A percentile compares a stretch with the other conserved stretches of the same genome.
phyloP scores from a whole-genome alignment of 1,140 invertebrate genomes.

The Drosophila sechellia region DNA sequence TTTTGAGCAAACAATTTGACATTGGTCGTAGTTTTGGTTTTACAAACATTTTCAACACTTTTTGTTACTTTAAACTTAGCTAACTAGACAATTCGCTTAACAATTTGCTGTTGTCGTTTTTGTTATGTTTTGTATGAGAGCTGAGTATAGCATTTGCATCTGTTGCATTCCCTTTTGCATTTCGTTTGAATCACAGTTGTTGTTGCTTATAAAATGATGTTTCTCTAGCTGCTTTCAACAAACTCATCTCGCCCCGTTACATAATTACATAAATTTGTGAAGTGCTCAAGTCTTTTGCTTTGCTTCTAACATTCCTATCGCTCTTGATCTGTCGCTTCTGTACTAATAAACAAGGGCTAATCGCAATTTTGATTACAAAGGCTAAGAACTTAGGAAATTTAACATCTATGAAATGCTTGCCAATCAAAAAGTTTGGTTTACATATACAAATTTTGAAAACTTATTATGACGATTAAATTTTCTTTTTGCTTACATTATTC shows the following conservation, averaged over 20 bases:
- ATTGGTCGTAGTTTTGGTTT: conserved; percentile 71
- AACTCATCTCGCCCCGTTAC: conserved; percentile 42
- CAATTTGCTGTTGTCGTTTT: conserved; percentile 63
- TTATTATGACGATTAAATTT: conserved; percentile 52
- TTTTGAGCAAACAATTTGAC: conserved; percentile 74
- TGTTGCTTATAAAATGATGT: conserved; percentile 83
- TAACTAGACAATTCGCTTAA: conserved; percentile 81
- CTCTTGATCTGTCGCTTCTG: conserved; percentile 18
- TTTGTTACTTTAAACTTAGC: conserved; percentile 68
- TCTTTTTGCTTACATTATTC: conserved; percentile 31
- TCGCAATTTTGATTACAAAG: conserved; percentile 41
- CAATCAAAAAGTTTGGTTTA: conserved; percentile 49
- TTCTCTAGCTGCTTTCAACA: conserved; percentile 60
- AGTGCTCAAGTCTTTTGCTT: conserved; percentile 77
- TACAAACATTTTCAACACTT: conserved; percentile 61
- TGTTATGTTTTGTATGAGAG: conserved; percentile 37
- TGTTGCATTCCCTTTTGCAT: conserved; percentile 50
- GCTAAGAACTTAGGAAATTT: conserved; percentile 48
- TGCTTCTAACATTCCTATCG: conserved; percentile 38
- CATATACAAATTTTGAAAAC: conserved; percentile 61
- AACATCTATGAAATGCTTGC: conserved; percentile 58
- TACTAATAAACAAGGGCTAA: conserved; percentile 47
- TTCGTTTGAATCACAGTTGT: conserved; percentile 81
- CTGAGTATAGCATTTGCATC: conserved; percentile 46
- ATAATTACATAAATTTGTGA: conserved; percentile 61